Base-by-base conservation (phyloP, 2,797 vertebrate genomes). In the Rhynchonycteris naso region DNA sequence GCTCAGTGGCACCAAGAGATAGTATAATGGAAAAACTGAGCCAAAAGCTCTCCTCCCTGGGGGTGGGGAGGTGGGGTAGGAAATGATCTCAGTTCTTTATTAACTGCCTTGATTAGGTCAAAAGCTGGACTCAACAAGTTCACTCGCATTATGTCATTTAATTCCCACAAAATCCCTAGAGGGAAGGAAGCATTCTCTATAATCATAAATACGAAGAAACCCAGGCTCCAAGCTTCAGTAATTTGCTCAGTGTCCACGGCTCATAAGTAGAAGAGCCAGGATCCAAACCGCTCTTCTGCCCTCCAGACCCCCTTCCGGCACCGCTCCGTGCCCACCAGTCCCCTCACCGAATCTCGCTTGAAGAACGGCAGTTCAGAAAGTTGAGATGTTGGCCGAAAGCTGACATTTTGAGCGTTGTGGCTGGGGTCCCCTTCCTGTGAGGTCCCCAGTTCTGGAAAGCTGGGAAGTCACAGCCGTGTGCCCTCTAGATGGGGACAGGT, bases 171-270 rank as follows among this genome's bases (percentile, higher is more conserved):
- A 83, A 85, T 54, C 35, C 22, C 87, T 52, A 35, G 30, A 69
- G 83, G 75, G 75, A 28, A 89, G 15, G 68, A 82, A 66, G 58
- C 38, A 14, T 33, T 38, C 68, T 92, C n/a, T n/a, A n/a, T n/a
- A n/a, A n/a, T 79, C 19, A 2, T 50, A 86, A 79, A 92, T 52
- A 52, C n/a, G 74, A 95, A 69, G 75, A 90, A 78, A 38, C 28
- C 26, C 38, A 58, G 71, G 50, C 82, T 75, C 65, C 18, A 54
- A 72, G 30, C 3, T 43, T 65, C 69, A 33, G 8, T n/a, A 26
- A 66, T 80, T n/a, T 82, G 68, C 65, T 69, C 71, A 9, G 28
- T 59, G 82, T 95, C 58, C 86, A 94, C 30, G 61, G 91, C 68
- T 43, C n/a, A 21, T 28, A n/a, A 14, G 24, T 15, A 47, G 38